These are phyloP conservation scores for Corythornis cristatus DNA, from an alignment of 2,113 vertebrate species.

Conservation along the genomic window DNA sequence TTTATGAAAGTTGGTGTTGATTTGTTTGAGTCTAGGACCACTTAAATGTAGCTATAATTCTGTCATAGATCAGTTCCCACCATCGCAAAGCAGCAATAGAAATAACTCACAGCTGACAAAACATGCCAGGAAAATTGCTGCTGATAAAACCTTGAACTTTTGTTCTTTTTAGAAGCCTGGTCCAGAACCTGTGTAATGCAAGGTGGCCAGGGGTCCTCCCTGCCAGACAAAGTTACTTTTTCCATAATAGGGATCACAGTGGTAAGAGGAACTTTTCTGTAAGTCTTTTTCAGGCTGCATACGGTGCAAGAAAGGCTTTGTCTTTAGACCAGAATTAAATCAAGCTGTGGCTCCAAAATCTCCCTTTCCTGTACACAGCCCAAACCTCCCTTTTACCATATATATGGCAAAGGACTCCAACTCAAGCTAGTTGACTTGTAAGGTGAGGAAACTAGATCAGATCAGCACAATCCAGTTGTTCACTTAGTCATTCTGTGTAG, in stretches of 20 bases:
- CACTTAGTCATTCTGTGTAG: not conserved
- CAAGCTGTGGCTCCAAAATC: not conserved
- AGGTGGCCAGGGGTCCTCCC: not conserved
- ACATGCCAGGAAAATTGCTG: not conserved
- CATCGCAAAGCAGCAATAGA: not conserved
- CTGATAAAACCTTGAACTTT: not conserved
- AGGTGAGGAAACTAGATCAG: not conserved
- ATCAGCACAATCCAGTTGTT: not conserved
- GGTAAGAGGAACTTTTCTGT: not conserved
- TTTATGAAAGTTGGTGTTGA: not conserved
- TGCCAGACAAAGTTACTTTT: not conserved
- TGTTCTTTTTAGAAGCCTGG: not conserved
- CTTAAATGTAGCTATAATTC: not conserved
- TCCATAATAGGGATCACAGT: not conserved
- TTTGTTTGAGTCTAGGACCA: not conserved
- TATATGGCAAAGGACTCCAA: not conserved
- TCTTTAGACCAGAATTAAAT: not conserved
- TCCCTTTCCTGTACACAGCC: not conserved
- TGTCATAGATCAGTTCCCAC: not conserved
- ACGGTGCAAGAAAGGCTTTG: not conserved
- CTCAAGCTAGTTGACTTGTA: not conserved
- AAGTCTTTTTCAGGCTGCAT: not conserved
- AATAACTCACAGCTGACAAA: constrained; percentile 10
- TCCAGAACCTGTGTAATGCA: not conserved
- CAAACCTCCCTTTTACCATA: not conserved